phyloP scores from a whole-genome alignment of 2,797 vertebrate species.

The Malacoctenus gilli region DNA sequence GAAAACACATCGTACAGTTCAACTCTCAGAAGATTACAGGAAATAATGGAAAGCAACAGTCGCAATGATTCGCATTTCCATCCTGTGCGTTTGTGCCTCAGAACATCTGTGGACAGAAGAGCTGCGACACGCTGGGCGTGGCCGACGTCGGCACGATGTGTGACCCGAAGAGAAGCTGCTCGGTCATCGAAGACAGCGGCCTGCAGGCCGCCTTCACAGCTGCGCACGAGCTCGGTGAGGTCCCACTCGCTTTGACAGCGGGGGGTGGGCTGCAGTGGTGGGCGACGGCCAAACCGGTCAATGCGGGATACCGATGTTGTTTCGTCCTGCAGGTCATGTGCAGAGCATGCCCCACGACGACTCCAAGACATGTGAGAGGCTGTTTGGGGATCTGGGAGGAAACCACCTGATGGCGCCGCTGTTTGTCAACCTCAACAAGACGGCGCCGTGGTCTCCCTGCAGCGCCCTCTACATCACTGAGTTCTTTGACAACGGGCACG shows the following conservation, averaged over 20 bases:
- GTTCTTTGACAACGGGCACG: constrained; percentile 93
- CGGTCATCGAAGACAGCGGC: constrained; percentile 93
- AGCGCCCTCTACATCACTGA: constrained; percentile 93
- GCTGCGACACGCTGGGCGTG: constrained; percentile 92
- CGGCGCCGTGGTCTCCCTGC: constrained; percentile 93
- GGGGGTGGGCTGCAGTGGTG: too few relatives aligned
- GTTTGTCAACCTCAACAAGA: constrained; percentile 89
- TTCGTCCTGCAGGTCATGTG: constrained; percentile 86
- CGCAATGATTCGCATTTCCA: neutral
- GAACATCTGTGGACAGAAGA: constrained; percentile 93
- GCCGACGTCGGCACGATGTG: constrained; percentile 96
- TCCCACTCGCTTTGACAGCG: neutral
- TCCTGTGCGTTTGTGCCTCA: constrained; percentile 58
- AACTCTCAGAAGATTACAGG: too few relatives aligned
- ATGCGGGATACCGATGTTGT: too few relatives aligned
- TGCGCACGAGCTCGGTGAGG: constrained; percentile 93
- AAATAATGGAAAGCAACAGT: too few relatives aligned
- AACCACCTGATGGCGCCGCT: constrained; percentile 92
- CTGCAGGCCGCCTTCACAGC: constrained; percentile 94
- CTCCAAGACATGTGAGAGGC: constrained; percentile 89
- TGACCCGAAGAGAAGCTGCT: constrained; percentile 94
- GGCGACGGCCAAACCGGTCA: too few relatives aligned
- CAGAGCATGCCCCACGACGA: constrained; percentile 97
- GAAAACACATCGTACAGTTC: too few relatives aligned
- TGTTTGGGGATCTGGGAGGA: constrained; percentile 87